These are phyloP conservation scores for Drosophila neonasuta DNA, from an alignment of 2,888 invertebrate genomes.

Conservation along the genomic window DNA sequence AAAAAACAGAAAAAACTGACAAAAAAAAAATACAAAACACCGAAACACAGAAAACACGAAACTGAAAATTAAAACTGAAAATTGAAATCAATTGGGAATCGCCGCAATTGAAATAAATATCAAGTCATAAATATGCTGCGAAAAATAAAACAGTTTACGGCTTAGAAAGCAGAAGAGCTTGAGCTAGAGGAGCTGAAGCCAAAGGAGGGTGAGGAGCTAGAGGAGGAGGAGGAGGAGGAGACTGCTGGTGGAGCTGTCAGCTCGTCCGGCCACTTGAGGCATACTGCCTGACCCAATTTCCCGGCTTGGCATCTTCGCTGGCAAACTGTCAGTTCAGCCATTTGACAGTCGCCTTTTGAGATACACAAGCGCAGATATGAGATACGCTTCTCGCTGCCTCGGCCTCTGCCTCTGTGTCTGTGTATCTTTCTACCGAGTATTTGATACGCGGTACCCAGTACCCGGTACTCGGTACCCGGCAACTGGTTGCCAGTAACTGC, in stretches of 20 bases:
- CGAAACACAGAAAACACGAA: slow-evolving; percentile 25
- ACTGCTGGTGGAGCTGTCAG: slow-evolving; percentile 29
- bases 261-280: slow-evolving; percentile 51
- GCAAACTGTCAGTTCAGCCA: slow-evolving; percentile 76
- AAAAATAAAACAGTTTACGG: slow-evolving; percentile 47
- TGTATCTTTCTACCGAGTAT: slow-evolving; percentile 15
- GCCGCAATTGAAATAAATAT: slow-evolving; percentile 68
- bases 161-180: slow-evolving; percentile 73
- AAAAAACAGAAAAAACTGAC: slow-evolving; percentile 4
- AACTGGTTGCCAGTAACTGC: slow-evolving; percentile 11
- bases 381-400: slow-evolving; percentile 53
- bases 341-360: slow-evolving; percentile 77
- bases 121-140: slow-evolving; percentile 57
- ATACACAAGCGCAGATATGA: slow-evolving; percentile 74
- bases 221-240: neutral
- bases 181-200: neutral
- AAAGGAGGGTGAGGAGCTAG: neutral
- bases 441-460: slow-evolving; percentile 4
- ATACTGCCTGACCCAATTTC: slow-evolving; percentile 67
- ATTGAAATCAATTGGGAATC: slow-evolving; percentile 72
- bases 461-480: neutral
- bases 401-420: slow-evolving; percentile 6
- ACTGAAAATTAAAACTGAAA: slow-evolving; percentile 48
- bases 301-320: slow-evolving; percentile 38
- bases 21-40: slow-evolving; percentile 20